Evolutionary conservation across 2,888 invertebrate genomes (phyloP), one percentile per base, ranked within the genome.

Genomic region (Plemyria rubiginata): DNA sequence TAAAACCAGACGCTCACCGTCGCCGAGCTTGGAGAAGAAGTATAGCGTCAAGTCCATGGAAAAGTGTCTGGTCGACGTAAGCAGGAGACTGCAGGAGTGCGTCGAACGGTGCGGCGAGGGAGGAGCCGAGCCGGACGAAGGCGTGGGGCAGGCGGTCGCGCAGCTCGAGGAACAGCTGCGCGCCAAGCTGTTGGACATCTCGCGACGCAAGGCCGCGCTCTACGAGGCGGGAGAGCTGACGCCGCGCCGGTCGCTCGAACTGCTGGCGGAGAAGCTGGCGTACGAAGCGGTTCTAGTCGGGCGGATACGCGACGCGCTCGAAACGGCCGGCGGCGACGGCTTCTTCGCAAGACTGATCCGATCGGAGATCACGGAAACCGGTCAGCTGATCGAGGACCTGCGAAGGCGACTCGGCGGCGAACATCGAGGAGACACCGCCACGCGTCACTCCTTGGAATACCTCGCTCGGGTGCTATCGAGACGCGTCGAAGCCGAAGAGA

Each of bases 251-350:
- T 95, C 95, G 78, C 86, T 96, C 68, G 95, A 96, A 76, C 92
- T 97, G 58, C 87, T 96, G 59, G 96, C 97, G 1, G 97, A 97
- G 84, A 95, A 96, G 78, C 92, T 97, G 16, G 96, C 97, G 0
- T 97, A 95, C 81, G 97, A 97, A 87, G 95, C 96, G 62, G 95
- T 96, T 28, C 93, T 96, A 62, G 94, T 96, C 62, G 94, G 94
- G 66, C 93, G 95, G 75, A 94, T 96, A 68, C 94, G 95, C 72
- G 95, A 96, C 81, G 95, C 96, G 53, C 90, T 96, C 54, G 91
- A 93, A 61, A 92, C 94, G 45, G 93, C 94, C 22, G 93, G 94
- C 72, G 94, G 94, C 67, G 93, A 93, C 70, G 87, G 93, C 70
- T 88, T 94, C 70, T 94, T 94, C 74, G 94, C 94, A 68, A 87